phyloP scores from a whole-genome alignment of 2,888 invertebrate species.

The Bhutanitis thaidina region DNA sequence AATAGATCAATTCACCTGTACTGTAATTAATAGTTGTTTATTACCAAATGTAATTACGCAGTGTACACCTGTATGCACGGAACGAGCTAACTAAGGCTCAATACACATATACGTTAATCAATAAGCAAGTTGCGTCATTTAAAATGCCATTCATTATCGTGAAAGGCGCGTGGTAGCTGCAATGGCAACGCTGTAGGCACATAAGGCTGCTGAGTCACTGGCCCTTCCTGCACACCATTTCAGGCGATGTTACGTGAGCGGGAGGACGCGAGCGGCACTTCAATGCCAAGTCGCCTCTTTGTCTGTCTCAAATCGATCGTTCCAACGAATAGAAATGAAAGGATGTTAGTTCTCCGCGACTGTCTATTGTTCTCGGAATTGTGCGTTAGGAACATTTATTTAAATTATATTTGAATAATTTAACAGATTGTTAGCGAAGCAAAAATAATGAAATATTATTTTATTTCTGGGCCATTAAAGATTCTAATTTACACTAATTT shows the following conservation, averaged over 20 bases:
- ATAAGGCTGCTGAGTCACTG: slow-evolving; percentile 67
- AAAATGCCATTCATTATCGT: slow-evolving; percentile 51
- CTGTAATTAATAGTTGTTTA: slow-evolving; percentile 1
- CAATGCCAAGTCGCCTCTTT: slow-evolving; percentile 49
- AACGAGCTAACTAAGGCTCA: slow-evolving; percentile 38
- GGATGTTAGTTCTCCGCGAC: slow-evolving; percentile 7
- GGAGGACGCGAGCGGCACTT: slow-evolving; percentile 54
- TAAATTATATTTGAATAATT: too few relatives aligned
- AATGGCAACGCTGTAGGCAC: slow-evolving; percentile 36
- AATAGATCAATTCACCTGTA: background rate
- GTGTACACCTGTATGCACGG: slow-evolving; percentile 34
- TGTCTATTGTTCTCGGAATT: slow-evolving; percentile 14
- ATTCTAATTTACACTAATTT: too few relatives aligned
- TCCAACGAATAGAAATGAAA: slow-evolving; percentile 17
- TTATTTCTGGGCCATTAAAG: too few relatives aligned
- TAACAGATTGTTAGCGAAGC: too few relatives aligned
- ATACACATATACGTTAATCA: slow-evolving; percentile 53
- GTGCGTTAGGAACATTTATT: too few relatives aligned
- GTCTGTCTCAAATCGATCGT: slow-evolving; percentile 33
- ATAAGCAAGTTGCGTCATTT: slow-evolving; percentile 57
- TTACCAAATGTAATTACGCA: background rate
- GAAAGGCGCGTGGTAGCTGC: slow-evolving; percentile 55
- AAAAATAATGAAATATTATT: too few relatives aligned
- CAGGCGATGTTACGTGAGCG: slow-evolving; percentile 65
- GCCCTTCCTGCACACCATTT: slow-evolving; percentile 72